Conservation (phyloP, 2,113 vertebrate species). For the Paramisgurnus dabryanus region DNA sequence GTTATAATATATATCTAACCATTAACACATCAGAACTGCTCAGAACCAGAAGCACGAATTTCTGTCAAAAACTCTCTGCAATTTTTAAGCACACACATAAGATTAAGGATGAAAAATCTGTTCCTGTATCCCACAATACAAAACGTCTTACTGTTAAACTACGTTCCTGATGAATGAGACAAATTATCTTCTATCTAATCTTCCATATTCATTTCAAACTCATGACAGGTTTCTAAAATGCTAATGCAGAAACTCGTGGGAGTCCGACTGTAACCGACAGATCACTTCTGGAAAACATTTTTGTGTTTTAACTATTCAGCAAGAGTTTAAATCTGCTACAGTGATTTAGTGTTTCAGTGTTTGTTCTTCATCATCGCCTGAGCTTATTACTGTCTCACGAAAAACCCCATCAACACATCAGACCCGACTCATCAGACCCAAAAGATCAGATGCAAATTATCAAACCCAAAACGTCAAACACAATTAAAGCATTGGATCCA, state of each 20-base stretch:
- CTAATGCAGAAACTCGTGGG: constrained; percentile 36
- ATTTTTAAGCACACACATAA: not conserved
- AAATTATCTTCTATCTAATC: constrained; percentile 38
- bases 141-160: constrained; percentile 4
- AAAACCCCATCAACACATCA: constrained; percentile 46
- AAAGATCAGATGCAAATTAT: no score
- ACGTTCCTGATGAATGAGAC: constrained; percentile 21
- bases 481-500: no score
- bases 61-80: no score
- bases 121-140: not conserved
- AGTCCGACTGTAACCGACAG: constrained; percentile 47
- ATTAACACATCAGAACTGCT: no score
- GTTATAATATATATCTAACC: no score
- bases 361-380: constrained; percentile 54
- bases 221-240: constrained; percentile 45
- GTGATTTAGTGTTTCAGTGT: constrained; percentile 16
- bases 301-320: constrained; percentile 34
- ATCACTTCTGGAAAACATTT: constrained; percentile 30
- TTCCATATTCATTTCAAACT: constrained; percentile 48
- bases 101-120: not conserved
- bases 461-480: no score
- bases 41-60: no score
- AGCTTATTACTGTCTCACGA: constrained; percentile 54
- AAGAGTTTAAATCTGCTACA: not conserved
- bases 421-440: not conserved